phyloP scores from a whole-genome alignment of 2,113 vertebrate species.

The Nymphicus hollandicus region DNA sequence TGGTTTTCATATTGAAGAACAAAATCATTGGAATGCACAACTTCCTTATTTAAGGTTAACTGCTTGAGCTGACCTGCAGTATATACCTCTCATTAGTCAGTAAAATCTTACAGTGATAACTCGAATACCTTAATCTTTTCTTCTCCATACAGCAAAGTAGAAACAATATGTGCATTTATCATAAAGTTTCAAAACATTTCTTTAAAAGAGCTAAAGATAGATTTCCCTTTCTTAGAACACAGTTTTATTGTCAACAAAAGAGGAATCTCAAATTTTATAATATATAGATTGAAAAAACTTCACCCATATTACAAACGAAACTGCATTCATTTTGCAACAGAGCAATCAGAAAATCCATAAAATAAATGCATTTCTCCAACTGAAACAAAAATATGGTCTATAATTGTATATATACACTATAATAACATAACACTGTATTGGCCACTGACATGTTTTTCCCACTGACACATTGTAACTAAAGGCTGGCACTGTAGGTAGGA shows the following conservation, averaged over 20 bases:
- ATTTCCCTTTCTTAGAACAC: neutral
- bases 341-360: neutral
- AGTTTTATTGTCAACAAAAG: neutral
- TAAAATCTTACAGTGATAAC: neutral
- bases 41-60: neutral
- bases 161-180: neutral
- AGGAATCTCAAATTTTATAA: neutral
- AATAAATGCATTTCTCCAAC: neutral
- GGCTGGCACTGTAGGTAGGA: neutral
- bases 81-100: neutral
- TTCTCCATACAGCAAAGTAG: neutral
- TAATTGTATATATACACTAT: neutral
- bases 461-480: neutral
- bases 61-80: neutral
- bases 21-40: neutral
- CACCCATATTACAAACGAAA: neutral
- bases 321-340: neutral
- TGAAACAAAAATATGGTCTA: neutral
- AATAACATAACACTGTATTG: neutral
- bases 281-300: neutral
- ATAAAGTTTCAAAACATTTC: neutral
- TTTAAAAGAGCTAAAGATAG: neutral
- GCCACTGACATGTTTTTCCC: neutral
- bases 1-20: neutral
- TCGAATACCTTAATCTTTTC: neutral